Base-by-base conservation (phyloP, 2,888 invertebrate species). In the Drosophila multiciliata region DNA sequence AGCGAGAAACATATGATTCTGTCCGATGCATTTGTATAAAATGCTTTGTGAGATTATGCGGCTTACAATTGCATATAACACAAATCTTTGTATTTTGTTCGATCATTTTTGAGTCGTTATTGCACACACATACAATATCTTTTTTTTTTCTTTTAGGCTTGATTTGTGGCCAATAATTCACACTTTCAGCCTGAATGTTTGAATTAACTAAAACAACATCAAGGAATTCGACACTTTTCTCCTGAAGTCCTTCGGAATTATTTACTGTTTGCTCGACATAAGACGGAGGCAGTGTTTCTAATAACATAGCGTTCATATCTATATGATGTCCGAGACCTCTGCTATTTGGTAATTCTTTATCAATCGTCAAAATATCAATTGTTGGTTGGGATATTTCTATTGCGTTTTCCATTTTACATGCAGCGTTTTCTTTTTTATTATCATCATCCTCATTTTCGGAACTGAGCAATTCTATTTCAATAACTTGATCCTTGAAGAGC, bases 1-100 rank as follows among this genome's bases (percentile, higher is more conserved):
- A 36, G 15, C 68, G 68, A 11, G 68, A 68, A 57, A 68, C 65
- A 58, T 68, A 68, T 1, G 68, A 68, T 45, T 68, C 68, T 1
- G 58, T 58, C 23, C 53, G 65, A 48, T 68, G 68, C 7, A 36
- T 12, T 1, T 29, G n/a, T 17, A 68, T 42, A 65, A 53, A 68
- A 53, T 68, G 68, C 20, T 38, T 68, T 48, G 58, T 68, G 2
- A 68, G 53, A 40, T 65, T 65, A 2, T 12, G 50, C 15, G 68
- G 53, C 7, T 48, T 68, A 3, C 33, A 65, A 12, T 68, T 58
- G 42, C 68, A 68, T 29, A 68, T 33, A 5, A 58, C 38, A 42
- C 68, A 68, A 35, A 6, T 15, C 11, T 0, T 38, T 53, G 65
- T 65, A 38, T 65, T 59, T 33, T 17, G 6, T 58, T 68, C 68